These are phyloP conservation scores for Sebastiscus tertius DNA, from an alignment of 2,797 vertebrate genomes.

Conservation along the genomic window DNA sequence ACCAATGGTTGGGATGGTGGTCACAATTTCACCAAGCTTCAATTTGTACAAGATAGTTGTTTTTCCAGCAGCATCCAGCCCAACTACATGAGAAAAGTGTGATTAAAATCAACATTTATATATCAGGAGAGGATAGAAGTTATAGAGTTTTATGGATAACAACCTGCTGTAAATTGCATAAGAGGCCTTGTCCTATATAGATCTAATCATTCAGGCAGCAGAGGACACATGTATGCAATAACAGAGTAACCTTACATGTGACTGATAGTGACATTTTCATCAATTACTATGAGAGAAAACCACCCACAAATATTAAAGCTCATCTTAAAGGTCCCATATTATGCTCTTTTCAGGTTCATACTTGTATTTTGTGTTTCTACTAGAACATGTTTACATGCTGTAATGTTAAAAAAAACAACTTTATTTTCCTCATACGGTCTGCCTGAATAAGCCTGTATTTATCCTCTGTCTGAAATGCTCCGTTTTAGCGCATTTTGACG, in stretches of 20 bases:
- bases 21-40: constrained; percentile 93
- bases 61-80: constrained; percentile 92
- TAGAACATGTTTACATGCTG: too few species aligned
- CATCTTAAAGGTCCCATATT: not conserved
- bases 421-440: too few species aligned
- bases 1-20: constrained; percentile 95
- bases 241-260: not conserved
- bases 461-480: too few species aligned
- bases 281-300: not conserved
- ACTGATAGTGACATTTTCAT: not conserved
- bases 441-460: too few species aligned
- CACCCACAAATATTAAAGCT: not conserved
- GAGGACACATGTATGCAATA: not conserved
- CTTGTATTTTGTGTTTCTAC: too few species aligned
- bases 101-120: not conserved
- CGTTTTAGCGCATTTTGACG: too few species aligned
- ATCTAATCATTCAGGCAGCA: not conserved
- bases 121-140: not conserved
- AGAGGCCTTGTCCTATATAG: not conserved
- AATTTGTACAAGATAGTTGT: constrained; percentile 94
- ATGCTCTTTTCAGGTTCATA: too few species aligned
- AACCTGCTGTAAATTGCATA: constrained; percentile 4
- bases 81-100: constrained; percentile 77
- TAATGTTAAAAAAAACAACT: too few species aligned
- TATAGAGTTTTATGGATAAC: not conserved